Base-by-base conservation (phyloP, 1,140 invertebrate genomes). In the Euura lappo region DNA sequence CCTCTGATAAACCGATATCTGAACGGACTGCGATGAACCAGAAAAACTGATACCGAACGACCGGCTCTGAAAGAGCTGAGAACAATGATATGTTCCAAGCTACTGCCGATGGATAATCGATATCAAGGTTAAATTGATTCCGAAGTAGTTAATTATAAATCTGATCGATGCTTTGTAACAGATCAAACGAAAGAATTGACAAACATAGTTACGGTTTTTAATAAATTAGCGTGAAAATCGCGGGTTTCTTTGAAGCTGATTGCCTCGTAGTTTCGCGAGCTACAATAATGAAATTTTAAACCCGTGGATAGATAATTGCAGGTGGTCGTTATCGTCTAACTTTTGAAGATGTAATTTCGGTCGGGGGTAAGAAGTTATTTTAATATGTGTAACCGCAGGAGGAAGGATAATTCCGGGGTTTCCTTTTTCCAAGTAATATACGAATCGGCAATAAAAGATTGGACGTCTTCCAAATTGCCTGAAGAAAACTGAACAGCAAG, bases 81-180 rank as follows among this genome's bases (percentile, higher is more conserved):
- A 28, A 28, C 28, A 28, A 0, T 28, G 28, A 28, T 1, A 28
- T 28, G 28, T 28, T 28, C 51, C 8, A 60, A 8, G 8, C 13
- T n/a, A 60, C 13, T n/a, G 51, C 51, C 2, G 10, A 8, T 60
- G 28, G 51, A 8, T 11, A 6, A 60, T 60, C 51, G 51, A 60
- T 60, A 60, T 60, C 51, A 4, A n/a, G 51, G 51, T 60, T 60
- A 6, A 60, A 60, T 60, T 60, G 51, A 60, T 60, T 60, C 51
- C 51, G 51, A 60, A 60, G 51, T n/a, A 8, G 10, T 60, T 60
- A 60, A 60, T 60, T 60, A 6, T 60, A 60, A n/a, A 60, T 60
- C 13, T 3, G 2, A 60, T 60, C 51, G 51, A 60, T 60, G 51
- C 3, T n/a, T 51, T 60, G 51, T 60, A 28, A 28, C 28, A 28